Evolutionary conservation across 2,113 vertebrate genomes (phyloP), one percentile per base, ranked within the genome.

Genomic region (Lasiurus borealis): DNA sequence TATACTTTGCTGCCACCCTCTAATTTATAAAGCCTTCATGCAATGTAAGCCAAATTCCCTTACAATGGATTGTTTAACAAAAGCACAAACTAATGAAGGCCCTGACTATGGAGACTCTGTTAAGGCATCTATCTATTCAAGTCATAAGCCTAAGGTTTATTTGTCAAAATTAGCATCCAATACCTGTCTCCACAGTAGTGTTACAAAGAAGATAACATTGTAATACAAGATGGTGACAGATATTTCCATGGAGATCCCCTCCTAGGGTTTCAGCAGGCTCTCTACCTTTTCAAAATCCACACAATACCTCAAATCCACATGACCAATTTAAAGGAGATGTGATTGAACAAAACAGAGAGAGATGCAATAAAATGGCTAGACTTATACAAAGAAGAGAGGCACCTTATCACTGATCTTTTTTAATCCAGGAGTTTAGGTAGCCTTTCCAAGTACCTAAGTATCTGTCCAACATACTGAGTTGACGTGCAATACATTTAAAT

Each of bases 81-180:
- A 94, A 82, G 44, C 29, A 90, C 23, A 36, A 85, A 57, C 64
- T 27, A 76, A 77, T 54, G 31, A 91, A 88, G 25, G 31, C 11
- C 69, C 31, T 46, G 12, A 59, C 66, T 52, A 46, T 3, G 75
- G 6, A 77, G 27, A 88, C 50, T 54, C 66, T 12, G 6, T 66
- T 52, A 52, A 78, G 69, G 64, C 31, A 83, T 72, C 57, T 52
- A 83, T 72, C 57, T 52, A 40, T 40, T 92, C 54, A 44, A 57
- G 25, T 50, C 57, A 69, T 50, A 29, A 96, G 88, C 44, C 31
- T 57, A 86, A 80, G 10, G 44, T 69, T 85, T 21, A 77, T 46
- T 31, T 90, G 48, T 92, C 84, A 95, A 96, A 96, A 85, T 81
- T 46, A 80, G 82, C 92, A 91, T 84, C 46, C 36, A 72, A 14